Evolutionary conservation across 2,797 vertebrate species (phyloP).

Genomic region (Oophaga sylvatica): DNA sequence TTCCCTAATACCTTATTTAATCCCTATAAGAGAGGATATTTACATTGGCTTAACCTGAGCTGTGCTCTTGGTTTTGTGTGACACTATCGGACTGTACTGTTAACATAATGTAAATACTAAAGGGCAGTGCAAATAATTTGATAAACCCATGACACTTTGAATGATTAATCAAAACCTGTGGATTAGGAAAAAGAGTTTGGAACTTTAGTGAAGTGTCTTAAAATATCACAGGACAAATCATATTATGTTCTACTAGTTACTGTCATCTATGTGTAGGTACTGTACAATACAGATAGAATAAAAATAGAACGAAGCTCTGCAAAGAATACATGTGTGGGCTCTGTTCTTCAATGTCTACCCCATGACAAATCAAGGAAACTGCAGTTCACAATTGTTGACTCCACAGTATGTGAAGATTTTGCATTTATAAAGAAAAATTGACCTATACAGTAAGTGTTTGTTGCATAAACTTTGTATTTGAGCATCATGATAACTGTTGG

Average conservation of each 20-base stretch:
- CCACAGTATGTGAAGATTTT: neutral
- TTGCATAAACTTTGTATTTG: neutral
- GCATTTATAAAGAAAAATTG: conserved; percentile 8
- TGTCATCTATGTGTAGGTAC: conserved; percentile 15
- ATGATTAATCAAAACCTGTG: conserved; percentile 35
- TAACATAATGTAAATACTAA: neutral
- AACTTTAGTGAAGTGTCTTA: conserved; percentile 32
- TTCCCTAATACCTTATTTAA: neutral
- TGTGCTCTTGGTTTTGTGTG: neutral
- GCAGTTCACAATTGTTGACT: conserved; percentile 7
- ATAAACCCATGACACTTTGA: conserved; percentile 31
- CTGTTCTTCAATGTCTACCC: conserved; percentile 23
- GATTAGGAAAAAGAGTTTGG: conserved; percentile 34
- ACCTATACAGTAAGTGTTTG: neutral
- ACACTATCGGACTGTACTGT: neutral
- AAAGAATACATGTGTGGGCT: conserved; percentile 39
- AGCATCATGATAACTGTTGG: too few relatives aligned
- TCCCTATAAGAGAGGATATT: neutral
- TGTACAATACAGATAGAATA: neutral
- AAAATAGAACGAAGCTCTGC: conserved; percentile 39
- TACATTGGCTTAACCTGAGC: conserved; percentile 10
- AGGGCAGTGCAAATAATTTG: conserved; percentile 8
- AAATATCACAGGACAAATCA: conserved; percentile 30
- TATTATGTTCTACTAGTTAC: conserved; percentile 28
- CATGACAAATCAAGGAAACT: conserved; percentile 41